Evolutionary conservation across 2,888 invertebrate genomes (phyloP), one percentile per base, ranked within the genome.

Genomic region (Lobophora halterata): DNA sequence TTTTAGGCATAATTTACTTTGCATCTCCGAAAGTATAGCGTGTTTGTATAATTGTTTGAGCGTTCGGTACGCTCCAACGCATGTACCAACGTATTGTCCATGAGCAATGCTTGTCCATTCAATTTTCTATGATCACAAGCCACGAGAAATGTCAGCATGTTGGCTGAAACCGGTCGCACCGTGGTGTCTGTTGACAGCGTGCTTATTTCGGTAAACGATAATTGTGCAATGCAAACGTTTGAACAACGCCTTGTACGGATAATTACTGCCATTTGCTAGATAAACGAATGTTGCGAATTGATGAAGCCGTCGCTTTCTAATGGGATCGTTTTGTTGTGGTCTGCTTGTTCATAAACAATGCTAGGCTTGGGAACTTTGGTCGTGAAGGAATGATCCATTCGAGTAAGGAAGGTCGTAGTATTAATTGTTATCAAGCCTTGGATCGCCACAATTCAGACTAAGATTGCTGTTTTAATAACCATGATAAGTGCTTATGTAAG

Each of bases 141-240:
- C n/a, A n/a, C n/a, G 75, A 61, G 72, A 76, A 77, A 77, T 76
- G 76, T 75, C 76, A 75, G 71, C 65, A 52, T 62, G 63, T 64
- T 59, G 17, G 25, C 18, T 6, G 50, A 50, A 71, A 76, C 75
- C 64, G 60, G 75, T 74, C 52, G 47, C 50, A 52, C 55, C 58
- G 55, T 55, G 48, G 57, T 64, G 55, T 56, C 56, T 64, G 70
- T 76, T 74, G 65, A 69, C 71, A 69, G 55, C 61, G 55, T 56
- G 54, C 61, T 61, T 61, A 62, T 67, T 67, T 67, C 59, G 61
- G 65, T 42, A 51, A 55, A 51, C 55, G 56, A 56, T 56, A 61
- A 65, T 69, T 74, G 71, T 71, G 67, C 62, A 71, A 70, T 57
- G 57, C 62, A 73, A 80, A 79, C 70, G 74, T 74, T 76, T 71